phyloP scores from a whole-genome alignment of 1,140 invertebrate genomes.

The Euwallacea fornicatus region DNA sequence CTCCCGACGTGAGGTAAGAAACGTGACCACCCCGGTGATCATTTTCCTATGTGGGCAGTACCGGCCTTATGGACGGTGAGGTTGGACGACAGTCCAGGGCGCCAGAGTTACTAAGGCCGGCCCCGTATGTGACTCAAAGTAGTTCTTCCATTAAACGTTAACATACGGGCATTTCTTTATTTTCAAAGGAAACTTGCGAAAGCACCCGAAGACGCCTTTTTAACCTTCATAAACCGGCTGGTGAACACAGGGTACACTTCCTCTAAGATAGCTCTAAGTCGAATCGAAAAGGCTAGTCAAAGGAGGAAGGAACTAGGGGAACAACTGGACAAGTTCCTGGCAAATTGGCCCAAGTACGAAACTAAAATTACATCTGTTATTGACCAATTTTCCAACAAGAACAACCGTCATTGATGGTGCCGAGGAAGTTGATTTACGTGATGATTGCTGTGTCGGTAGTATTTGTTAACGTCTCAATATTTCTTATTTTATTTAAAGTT shows the following conservation, averaged over 20 bases:
- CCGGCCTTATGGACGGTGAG: too few relatives aligned
- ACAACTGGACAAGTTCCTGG: conserved; percentile 29
- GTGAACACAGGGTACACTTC: conserved; percentile 39
- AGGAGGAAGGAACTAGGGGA: conserved; percentile 25
- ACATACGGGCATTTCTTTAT: too few relatives aligned
- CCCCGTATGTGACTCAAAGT: too few relatives aligned
- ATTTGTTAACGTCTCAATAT: background rate
- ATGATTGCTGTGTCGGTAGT: background rate
- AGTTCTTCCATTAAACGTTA: too few relatives aligned
- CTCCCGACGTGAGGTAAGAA: background rate
- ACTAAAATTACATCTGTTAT: conserved; percentile 12
- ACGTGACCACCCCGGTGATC: too few relatives aligned
- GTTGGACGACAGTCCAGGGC: too few relatives aligned
- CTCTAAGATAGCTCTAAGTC: conserved; percentile 36
- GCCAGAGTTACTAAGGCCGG: too few relatives aligned
- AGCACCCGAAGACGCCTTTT: conserved; percentile 36
- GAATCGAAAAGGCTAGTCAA: conserved; percentile 26
- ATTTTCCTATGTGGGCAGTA: too few relatives aligned
- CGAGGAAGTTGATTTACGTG: background rate
- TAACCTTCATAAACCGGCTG: conserved; percentile 32
- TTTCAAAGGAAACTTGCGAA: background rate
- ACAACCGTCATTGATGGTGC: background rate
- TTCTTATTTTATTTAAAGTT: background rate
- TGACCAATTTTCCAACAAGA: background rate
- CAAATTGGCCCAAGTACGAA: conserved; percentile 16